A percentile compares a stretch with the other conserved stretches of the same genome.
Conservation (phyloP, 2,113 vertebrate genomes). For the Lamprotornis superbus region DNA sequence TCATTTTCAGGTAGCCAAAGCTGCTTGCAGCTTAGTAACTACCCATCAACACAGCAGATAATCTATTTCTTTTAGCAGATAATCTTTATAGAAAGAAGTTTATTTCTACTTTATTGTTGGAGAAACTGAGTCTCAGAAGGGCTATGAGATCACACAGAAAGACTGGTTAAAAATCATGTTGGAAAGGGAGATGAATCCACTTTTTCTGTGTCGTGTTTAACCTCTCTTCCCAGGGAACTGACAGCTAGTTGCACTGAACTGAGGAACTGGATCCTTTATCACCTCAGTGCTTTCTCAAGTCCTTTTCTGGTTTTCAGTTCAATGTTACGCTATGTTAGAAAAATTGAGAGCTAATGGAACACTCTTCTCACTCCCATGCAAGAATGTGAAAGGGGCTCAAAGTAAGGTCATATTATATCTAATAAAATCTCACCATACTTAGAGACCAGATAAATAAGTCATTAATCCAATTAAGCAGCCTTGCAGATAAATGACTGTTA, state of each 20-base stretch:
- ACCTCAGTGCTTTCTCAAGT: neutral
- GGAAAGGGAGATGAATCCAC: neutral
- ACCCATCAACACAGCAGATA: neutral
- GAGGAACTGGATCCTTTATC: neutral
- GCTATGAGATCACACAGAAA: neutral
- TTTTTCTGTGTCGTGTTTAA: neutral
- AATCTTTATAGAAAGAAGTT: neutral
- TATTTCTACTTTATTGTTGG: neutral
- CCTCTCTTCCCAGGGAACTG: neutral
- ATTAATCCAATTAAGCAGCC: slow-evolving; percentile 63
- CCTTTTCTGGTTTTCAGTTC: neutral
- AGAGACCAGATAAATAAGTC: slow-evolving; percentile 51
- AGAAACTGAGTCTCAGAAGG: neutral
- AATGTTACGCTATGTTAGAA: neutral
- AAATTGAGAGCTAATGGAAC: neutral
- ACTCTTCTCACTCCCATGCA: neutral
- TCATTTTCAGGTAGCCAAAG: neutral
- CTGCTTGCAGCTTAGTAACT: neutral
- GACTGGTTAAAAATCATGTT: neutral
- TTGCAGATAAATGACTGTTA: slow-evolving; percentile 61
- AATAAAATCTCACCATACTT: slow-evolving; percentile 42
- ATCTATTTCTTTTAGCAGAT: neutral
- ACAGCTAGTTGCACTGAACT: neutral
- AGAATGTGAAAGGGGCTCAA: neutral
- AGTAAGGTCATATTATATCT: slow-evolving; percentile 31